Evolutionary conservation across 2,113 vertebrate genomes (phyloP).

Genomic region (Mellivora capensis): DNA sequence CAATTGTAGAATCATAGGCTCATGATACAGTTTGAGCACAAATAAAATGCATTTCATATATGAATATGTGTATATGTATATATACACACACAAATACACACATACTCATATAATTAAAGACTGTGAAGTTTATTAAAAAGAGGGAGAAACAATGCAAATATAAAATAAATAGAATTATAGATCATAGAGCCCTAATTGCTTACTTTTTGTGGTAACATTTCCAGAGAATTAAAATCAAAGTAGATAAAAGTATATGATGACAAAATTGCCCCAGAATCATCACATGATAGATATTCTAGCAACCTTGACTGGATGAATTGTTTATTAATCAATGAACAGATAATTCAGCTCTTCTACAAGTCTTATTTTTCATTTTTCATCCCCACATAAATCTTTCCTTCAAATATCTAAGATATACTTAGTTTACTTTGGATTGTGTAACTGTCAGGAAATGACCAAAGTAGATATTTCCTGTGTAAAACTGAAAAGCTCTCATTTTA

Average conservation of each 20-base stretch:
- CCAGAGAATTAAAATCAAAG: not conserved
- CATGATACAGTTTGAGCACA: not conserved
- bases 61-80: not conserved
- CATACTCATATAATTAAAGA: not conserved
- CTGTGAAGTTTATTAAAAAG: not conserved
- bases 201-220: not conserved
- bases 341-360: not conserved
- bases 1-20: not conserved
- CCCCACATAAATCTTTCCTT: not conserved
- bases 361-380: not conserved
- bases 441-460: conserved; percentile 55
- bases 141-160: not conserved
- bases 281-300: not conserved
- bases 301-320: not conserved
- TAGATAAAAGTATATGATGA: not conserved
- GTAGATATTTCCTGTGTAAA: conserved; percentile 56
- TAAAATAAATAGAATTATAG: not conserved
- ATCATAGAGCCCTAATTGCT: not conserved
- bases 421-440: conserved; percentile 27
- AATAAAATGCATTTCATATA: not conserved
- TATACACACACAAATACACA: not conserved
- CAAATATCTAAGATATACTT: conserved; percentile 11
- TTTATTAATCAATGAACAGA: not conserved
- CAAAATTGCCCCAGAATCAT: not conserved
- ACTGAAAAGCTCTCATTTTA: conserved; percentile 46